Evolutionary conservation across 2,888 invertebrate species (phyloP).

Genomic region (Melanostoma scalare): DNA sequence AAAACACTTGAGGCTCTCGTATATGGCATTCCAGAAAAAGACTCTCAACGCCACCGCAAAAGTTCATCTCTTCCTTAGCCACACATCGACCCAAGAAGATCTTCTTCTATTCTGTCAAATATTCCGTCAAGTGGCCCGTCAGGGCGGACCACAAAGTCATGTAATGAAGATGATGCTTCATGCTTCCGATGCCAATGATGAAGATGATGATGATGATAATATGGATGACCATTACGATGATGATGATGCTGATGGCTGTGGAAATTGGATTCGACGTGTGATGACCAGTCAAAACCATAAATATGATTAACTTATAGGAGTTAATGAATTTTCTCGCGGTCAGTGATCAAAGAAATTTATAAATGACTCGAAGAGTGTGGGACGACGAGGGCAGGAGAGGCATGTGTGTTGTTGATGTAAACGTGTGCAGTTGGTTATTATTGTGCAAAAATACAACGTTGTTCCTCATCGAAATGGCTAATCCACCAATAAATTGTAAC

Average conservation of each 20-base stretch:
- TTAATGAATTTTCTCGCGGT: slow-evolving; percentile 70
- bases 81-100: slow-evolving; percentile 51
- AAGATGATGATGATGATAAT: slow-evolving; percentile 30
- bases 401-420: not conserved
- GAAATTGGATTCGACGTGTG: slow-evolving; percentile 72
- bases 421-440: slow-evolving; percentile 12
- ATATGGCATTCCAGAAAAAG: slow-evolving; percentile 36
- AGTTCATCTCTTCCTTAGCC: not conserved
- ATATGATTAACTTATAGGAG: slow-evolving; percentile 73
- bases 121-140: slow-evolving; percentile 57
- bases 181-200: slow-evolving; percentile 57
- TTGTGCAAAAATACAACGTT: slow-evolving; percentile 40
- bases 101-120: slow-evolving; percentile 62
- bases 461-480: slow-evolving; percentile 59
- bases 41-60: slow-evolving; percentile 51
- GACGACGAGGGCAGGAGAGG: not conserved
- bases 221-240: slow-evolving; percentile 19
- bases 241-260: slow-evolving; percentile 66
- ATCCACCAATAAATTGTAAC: slow-evolving; percentile 72
- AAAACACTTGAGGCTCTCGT: slow-evolving; percentile 32
- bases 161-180: slow-evolving; percentile 70
- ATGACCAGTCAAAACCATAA: slow-evolving; percentile 73
- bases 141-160: slow-evolving; percentile 71
- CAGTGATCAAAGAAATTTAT: slow-evolving; percentile 66
- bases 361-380: slow-evolving; percentile 52